A percentile compares a stretch with the other conserved stretches of the same genome.
These are phyloP conservation scores for Pseudobourletiella spinata DNA, from an alignment of 1,140 invertebrate species.

Conservation along the genomic window DNA sequence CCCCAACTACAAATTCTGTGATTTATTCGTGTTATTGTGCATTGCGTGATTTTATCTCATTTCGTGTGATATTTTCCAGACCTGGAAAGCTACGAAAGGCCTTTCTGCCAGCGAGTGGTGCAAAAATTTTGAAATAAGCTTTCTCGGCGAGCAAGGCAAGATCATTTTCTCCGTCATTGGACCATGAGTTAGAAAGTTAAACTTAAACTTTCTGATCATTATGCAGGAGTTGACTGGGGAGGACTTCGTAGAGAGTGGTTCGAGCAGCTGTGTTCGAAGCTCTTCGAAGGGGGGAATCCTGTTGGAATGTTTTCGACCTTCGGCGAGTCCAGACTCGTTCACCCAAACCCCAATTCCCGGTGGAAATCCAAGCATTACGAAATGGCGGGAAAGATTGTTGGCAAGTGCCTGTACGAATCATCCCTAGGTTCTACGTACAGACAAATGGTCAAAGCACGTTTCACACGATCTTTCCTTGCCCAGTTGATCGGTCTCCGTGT, in stretches of 20 bases:
- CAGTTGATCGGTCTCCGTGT: conserved; percentile 86
- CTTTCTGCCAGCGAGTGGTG: conserved; percentile 80
- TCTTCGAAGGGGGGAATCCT: conserved; percentile 70
- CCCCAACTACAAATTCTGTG: no score
- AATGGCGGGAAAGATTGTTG: conserved; percentile 50
- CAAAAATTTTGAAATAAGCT: conserved; percentile 82
- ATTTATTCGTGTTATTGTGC: no score
- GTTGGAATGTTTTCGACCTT: conserved; percentile 70
- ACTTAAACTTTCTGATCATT: no score
- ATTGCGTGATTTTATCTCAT: not conserved
- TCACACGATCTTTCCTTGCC: conserved; percentile 85
- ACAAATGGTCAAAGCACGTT: conserved; percentile 78
- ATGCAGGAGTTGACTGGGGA: conserved; percentile 80
- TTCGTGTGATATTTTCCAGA: conserved; percentile 26
- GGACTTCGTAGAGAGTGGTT: conserved; percentile 89
- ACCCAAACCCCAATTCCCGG: conserved; percentile 65
- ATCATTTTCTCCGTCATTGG: no score
- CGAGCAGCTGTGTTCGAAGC: conserved; percentile 69
- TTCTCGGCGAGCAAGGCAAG: conserved; percentile 79
- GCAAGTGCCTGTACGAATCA: conserved; percentile 86
- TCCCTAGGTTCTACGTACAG: conserved; percentile 76
- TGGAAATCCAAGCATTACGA: conserved; percentile 83
- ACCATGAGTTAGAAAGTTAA: no score
- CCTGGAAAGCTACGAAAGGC: conserved; percentile 65
- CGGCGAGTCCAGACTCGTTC: conserved; percentile 75